Conservation (phyloP, 92 coral and sea anemone species). For the Heteractis magnifica region DNA sequence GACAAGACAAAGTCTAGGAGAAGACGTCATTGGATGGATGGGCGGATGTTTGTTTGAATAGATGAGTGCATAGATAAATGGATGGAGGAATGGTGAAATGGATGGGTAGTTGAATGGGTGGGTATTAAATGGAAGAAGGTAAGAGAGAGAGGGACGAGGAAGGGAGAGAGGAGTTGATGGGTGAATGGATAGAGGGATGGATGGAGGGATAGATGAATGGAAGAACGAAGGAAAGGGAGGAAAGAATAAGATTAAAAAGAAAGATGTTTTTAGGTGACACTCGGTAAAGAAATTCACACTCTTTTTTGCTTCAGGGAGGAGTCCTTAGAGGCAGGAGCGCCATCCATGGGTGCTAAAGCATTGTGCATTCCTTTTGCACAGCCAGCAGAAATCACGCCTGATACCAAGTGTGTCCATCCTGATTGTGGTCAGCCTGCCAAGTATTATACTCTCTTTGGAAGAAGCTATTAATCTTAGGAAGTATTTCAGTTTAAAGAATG, state of each 20-base stretch:
- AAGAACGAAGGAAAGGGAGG: no score
- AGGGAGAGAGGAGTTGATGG: no score
- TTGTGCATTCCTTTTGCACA: conserved; percentile 95
- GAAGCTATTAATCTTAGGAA: conserved; percentile 70
- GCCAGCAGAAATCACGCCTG: conserved; percentile 80
- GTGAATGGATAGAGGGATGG: no score
- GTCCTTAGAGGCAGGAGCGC: conserved; percentile 89
- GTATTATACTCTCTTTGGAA: conserved; percentile 88
- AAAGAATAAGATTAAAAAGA: no score
- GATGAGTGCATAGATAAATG: neutral
- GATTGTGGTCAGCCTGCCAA: conserved; percentile 74
- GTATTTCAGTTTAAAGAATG: neutral
- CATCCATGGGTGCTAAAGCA: conserved; percentile 98
- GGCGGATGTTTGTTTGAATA: neutral
- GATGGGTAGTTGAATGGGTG: no score
- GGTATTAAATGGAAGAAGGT: no score
- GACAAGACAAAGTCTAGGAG: neutral
- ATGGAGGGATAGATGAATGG: no score
- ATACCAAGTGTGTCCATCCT: conserved; percentile 86
- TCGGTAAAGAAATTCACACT: no score
- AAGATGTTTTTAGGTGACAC: no score
- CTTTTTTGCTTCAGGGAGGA: conserved; percentile 64
- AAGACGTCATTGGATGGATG: neutral
- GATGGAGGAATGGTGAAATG: no score
- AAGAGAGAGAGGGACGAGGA: no score